phyloP scores from a whole-genome alignment of 1,140 invertebrate genomes.

The Anthonomus grandis region DNA sequence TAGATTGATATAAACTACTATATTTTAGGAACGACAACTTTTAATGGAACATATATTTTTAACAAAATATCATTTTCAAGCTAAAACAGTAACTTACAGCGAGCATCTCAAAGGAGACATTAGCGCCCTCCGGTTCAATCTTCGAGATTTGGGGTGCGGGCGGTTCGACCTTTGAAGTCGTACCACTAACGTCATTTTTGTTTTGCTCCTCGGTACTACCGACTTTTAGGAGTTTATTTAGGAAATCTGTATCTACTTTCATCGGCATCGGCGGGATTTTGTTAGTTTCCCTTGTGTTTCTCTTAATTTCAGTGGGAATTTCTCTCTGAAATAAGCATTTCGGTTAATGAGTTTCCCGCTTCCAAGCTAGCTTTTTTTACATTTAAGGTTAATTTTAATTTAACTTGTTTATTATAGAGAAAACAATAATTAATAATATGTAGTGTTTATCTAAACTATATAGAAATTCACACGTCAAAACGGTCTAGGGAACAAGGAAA shows the following conservation, averaged over 20 bases:
- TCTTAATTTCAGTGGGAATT: too few relatives aligned
- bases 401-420: too few relatives aligned
- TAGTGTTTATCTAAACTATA: too few relatives aligned
- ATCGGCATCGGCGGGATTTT: neutral
- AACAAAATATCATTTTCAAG: too few relatives aligned
- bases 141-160: neutral
- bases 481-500: too few relatives aligned
- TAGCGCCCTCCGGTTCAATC: slow-evolving; percentile 6
- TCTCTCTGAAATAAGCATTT: too few relatives aligned
- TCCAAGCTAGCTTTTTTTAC: too few relatives aligned
- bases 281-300: neutral
- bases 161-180: neutral
- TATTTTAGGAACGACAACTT: neutral
- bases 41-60: neutral
- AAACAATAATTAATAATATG: too few relatives aligned
- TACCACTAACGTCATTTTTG: neutral
- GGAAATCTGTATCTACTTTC: slow-evolving; percentile 27
- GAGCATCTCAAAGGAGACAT: slow-evolving; percentile 30
- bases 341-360: neutral
- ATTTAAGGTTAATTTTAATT: too few relatives aligned
- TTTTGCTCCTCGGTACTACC: neutral
- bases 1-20: neutral
- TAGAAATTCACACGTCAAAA: too few relatives aligned
- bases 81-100: slow-evolving; percentile 44
- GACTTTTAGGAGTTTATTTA: slow-evolving; percentile 36